These are phyloP conservation scores for Ivindomyrus marchei DNA, from an alignment of 2,113 vertebrate genomes.

Conservation along the genomic window DNA sequence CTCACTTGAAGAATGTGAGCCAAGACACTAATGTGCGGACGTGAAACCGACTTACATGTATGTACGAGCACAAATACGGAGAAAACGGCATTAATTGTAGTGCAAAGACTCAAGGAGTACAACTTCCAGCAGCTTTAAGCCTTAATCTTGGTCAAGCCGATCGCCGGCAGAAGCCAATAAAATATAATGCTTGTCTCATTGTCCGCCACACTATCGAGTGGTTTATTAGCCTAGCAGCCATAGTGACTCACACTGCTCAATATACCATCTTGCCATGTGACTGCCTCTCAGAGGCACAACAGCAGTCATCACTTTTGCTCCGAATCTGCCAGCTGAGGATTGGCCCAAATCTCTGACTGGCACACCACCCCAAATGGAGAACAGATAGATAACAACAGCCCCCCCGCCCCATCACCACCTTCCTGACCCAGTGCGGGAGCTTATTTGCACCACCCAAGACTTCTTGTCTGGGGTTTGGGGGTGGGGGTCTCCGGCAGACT, in stretches of 20 bases:
- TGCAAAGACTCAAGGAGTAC: background rate
- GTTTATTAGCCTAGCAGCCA: background rate
- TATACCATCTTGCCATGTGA: too few relatives aligned
- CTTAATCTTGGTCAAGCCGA: background rate
- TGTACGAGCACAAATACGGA: background rate
- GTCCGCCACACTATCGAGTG: background rate
- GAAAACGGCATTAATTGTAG: background rate
- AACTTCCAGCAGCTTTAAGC: background rate
- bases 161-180: background rate
- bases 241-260: background rate
- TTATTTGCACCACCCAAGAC: background rate
- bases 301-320: background rate
- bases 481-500: background rate
- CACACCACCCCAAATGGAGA: background rate
- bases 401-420: background rate
- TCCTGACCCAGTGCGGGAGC: background rate
- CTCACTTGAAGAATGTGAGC: constrained; percentile 13
- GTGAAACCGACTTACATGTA: background rate
- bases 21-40: background rate
- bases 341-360: background rate
- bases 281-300: background rate
- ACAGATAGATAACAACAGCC: background rate
- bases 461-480: background rate
- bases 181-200: background rate
- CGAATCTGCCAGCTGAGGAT: background rate